Percentiles rank a stretch among this genome's conserved stretches.
Conservation (phyloP, 2,888 invertebrate genomes). For the Conchocele bisecta region DNA sequence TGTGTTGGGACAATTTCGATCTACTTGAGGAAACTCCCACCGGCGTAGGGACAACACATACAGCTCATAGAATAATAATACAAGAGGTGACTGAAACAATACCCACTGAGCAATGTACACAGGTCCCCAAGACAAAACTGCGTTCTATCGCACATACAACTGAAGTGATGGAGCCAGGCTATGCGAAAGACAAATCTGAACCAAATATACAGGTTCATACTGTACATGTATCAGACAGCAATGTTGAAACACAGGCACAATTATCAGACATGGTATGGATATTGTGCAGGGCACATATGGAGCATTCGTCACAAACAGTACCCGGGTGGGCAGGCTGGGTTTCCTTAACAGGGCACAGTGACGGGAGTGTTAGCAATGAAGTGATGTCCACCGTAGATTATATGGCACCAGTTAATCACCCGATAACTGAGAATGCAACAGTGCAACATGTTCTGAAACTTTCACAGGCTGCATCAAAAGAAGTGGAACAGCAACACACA, state of each 20-base stretch:
- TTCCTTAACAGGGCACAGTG: background rate
- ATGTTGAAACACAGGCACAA: too few relatives aligned
- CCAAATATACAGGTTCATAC: background rate
- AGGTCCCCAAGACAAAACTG: background rate
- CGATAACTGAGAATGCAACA: too few relatives aligned
- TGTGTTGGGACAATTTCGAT: conserved; percentile 28
- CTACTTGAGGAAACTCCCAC: too few relatives aligned
- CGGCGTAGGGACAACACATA: conserved; percentile 20
- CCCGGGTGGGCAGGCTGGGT: conserved; percentile 30
- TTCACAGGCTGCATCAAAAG: conserved; percentile 22
- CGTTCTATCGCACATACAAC: background rate
- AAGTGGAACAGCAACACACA: conserved; percentile 34
- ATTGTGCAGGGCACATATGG: background rate
- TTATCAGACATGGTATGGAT: too few relatives aligned
- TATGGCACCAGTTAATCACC: conserved; percentile 27
- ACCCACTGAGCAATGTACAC: background rate
- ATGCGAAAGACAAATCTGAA: conserved; percentile 12
- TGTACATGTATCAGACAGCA: too few relatives aligned
- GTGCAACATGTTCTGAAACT: conserved; percentile 32
- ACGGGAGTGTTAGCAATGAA: too few relatives aligned
- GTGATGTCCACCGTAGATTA: conserved; percentile 23
- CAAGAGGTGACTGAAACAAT: background rate
- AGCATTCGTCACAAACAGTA: background rate
- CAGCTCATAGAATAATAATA: conserved; percentile 23
- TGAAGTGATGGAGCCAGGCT: conserved; percentile 14